These are phyloP conservation scores for Galago senegalensis DNA, from an alignment of 2,797 vertebrate species.

Conservation along the genomic window DNA sequence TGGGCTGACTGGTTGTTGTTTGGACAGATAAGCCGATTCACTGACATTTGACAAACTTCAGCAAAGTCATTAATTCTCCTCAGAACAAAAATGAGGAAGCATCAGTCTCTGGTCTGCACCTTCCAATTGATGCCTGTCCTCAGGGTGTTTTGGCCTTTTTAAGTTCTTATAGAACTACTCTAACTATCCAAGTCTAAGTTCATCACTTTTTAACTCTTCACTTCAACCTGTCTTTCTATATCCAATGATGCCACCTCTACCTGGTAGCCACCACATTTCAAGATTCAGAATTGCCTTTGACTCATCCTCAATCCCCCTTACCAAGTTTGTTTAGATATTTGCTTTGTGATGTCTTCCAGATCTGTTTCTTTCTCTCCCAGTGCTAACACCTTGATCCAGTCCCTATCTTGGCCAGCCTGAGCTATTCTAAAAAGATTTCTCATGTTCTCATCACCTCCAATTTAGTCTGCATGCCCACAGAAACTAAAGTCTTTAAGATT, in stretches of 20 bases:
- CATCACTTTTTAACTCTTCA: background rate
- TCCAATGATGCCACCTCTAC: background rate
- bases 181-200: background rate
- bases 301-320: background rate
- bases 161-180: background rate
- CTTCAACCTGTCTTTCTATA: background rate
- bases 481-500: conserved; percentile 70
- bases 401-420: background rate
- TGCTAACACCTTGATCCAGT: background rate
- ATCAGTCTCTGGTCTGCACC: background rate
- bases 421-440: background rate
- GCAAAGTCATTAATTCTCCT: background rate
- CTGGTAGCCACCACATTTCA: background rate
- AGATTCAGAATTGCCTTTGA: background rate
- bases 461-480: background rate
- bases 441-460: background rate
- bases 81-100: conserved; percentile 2
- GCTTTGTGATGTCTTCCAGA: background rate
- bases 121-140: background rate
- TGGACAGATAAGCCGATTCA: background rate
- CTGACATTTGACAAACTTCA: background rate
- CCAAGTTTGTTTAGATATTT: background rate
- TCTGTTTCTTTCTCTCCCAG: conserved; percentile 10
- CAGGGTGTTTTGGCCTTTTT: background rate
- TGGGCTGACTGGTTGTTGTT: background rate